Conservation (phyloP, 2,888 invertebrate genomes). For the Nephrotoma guestfalica region DNA sequence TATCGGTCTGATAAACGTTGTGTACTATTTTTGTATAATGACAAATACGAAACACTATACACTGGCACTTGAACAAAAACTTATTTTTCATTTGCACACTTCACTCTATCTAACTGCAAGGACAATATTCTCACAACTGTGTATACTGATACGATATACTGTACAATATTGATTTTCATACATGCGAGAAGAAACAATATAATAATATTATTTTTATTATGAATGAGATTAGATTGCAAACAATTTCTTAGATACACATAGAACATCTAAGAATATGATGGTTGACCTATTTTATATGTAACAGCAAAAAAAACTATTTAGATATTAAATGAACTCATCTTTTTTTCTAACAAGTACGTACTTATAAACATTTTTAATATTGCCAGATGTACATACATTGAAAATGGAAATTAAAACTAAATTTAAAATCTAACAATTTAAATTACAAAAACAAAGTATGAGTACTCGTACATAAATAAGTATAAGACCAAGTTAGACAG, state of each 20-base stretch:
- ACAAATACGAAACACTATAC: background rate
- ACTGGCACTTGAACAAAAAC: background rate
- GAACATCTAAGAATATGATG: background rate
- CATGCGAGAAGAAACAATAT: background rate
- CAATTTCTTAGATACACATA: background rate
- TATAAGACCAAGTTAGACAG: background rate
- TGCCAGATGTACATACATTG: background rate
- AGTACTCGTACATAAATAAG: background rate
- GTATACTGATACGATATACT: background rate
- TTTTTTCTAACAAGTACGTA: background rate
- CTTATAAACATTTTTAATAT: background rate
- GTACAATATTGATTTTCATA: background rate
- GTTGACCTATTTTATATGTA: background rate
- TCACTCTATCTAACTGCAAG: background rate
- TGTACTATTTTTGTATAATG: background rate
- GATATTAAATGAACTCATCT: background rate
- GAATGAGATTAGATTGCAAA: background rate
- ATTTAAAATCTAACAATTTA: background rate
- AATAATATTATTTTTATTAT: background rate
- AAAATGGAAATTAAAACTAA: background rate
- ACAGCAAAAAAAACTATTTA: background rate
- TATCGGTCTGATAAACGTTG: too few species aligned
- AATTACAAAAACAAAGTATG: background rate
- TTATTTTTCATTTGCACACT: background rate
- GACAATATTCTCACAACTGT: background rate